Conservation (phyloP, 2,797 vertebrate species). For the Siniperca undulata region DNA sequence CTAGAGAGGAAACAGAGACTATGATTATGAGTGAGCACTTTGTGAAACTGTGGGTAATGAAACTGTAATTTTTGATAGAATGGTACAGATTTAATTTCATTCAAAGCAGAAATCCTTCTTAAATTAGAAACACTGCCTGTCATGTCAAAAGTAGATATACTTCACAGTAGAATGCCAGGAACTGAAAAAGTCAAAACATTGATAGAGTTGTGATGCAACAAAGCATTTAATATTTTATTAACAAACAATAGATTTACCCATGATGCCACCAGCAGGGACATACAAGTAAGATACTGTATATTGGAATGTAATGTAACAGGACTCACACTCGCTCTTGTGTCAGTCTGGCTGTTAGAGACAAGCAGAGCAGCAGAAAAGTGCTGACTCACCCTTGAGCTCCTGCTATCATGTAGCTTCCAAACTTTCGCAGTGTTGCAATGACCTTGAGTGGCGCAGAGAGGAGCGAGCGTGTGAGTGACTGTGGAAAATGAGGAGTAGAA, state of each 20-base stretch:
- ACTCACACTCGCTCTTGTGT: constrained; percentile 41
- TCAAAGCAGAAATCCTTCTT: constrained; percentile 31
- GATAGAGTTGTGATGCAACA: constrained; percentile 7
- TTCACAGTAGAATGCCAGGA: not conserved
- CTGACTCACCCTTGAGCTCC: constrained; percentile 80
- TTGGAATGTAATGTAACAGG: constrained; percentile 20
- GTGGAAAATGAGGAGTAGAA: constrained; percentile 59
- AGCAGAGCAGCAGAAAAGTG: constrained; percentile 73
- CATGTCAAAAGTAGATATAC: not conserved
- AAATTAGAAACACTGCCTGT: not conserved
- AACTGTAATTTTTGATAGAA: constrained; percentile 25
- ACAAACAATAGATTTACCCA: constrained; percentile 10
- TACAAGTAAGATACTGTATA: constrained; percentile 17
- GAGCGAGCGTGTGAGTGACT: constrained; percentile 61
- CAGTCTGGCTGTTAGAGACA: constrained; percentile 47
- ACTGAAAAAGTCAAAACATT: constrained; percentile 10
- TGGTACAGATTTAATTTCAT: constrained; percentile 14
- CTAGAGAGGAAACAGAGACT: constrained; percentile 10
- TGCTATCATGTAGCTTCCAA: constrained; percentile 73
- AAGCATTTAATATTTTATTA: constrained; percentile 21
- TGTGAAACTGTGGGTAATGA: constrained; percentile 37
- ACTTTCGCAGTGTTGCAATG: constrained; percentile 82
- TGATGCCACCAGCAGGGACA: constrained; percentile 20
- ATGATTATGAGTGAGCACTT: constrained; percentile 34
- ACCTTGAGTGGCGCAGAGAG: constrained; percentile 80